Percentiles rank a stretch among this genome's conserved stretches.
Evolutionary conservation across 2,888 invertebrate species (phyloP).

Genomic region (Eurois occulta): DNA sequence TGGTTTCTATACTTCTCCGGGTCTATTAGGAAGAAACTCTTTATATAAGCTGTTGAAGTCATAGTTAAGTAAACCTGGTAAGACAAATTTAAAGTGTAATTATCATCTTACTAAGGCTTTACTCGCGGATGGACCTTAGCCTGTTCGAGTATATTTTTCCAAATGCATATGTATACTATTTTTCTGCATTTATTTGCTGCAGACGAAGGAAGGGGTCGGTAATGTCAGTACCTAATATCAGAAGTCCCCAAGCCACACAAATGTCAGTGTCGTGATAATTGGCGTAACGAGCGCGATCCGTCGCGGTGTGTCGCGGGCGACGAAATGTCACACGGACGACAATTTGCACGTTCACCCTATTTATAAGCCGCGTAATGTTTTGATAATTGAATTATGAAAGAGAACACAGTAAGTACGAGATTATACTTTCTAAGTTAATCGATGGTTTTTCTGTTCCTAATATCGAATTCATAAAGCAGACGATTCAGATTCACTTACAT

Average conservation of each 20-base stretch:
- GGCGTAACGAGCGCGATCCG: constrained; percentile 75
- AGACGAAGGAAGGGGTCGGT: constrained; percentile 28
- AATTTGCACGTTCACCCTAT: constrained; percentile 61
- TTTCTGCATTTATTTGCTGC: not conserved
- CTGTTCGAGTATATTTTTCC: not conserved
- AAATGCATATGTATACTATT: not conserved
- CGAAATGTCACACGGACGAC: constrained; percentile 72
- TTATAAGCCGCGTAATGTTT: constrained; percentile 26
- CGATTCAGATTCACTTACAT: not conserved
- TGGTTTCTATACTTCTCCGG: too few relatives aligned
- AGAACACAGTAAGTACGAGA: not conserved
- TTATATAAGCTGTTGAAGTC: too few relatives aligned
- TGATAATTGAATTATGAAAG: not conserved
- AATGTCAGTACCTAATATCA: constrained; percentile 48
- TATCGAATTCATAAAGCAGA: too few relatives aligned
- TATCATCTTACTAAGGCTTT: not conserved
- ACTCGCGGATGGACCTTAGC: not conserved
- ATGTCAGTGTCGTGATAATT: constrained; percentile 78
- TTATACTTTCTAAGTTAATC: not conserved
- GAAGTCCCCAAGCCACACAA: constrained; percentile 70
- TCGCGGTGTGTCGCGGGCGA: constrained; percentile 73
- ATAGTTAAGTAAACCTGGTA: too few relatives aligned
- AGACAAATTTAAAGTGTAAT: too few relatives aligned
- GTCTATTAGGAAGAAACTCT: too few relatives aligned
- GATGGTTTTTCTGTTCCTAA: not conserved